phyloP scores from a whole-genome alignment of 2,888 invertebrate genomes.

The Lissonota sp. region DNA sequence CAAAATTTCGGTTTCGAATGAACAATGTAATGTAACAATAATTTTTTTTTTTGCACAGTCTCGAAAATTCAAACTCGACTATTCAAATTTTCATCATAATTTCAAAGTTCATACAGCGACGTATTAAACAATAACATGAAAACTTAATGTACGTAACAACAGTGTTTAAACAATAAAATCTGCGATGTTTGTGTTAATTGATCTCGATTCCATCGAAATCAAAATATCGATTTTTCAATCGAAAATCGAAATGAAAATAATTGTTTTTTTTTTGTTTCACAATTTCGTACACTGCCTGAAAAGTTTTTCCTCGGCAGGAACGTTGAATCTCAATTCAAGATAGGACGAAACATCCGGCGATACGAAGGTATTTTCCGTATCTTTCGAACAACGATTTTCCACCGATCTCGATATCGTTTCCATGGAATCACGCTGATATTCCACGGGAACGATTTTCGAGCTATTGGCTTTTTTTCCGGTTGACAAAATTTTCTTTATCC shows the following conservation, averaged over 20 bases:
- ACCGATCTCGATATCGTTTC: not conserved
- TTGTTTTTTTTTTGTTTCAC: not conserved
- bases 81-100: too few relatives aligned
- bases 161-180: too few relatives aligned
- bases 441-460: not conserved
- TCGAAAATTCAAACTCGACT: not conserved
- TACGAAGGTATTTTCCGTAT: not conserved
- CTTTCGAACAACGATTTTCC: not conserved
- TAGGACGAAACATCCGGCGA: constrained; percentile 26
- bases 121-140: too few relatives aligned
- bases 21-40: constrained; percentile 24
- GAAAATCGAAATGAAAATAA: not conserved
- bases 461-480: not conserved
- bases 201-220: not conserved
- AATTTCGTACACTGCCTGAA: constrained; percentile 42
- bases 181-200: not conserved
- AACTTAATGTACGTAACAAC: too few relatives aligned
- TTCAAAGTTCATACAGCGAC: too few relatives aligned
- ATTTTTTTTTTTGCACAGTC: constrained; percentile 35
- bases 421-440: constrained; percentile 24
- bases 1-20: not conserved
- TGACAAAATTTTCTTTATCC: constrained; percentile 23
- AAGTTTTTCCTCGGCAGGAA: not conserved
- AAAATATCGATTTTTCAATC: not conserved
- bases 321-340: not conserved